These are phyloP conservation scores for Megamerina dolium DNA, from an alignment of 2,888 invertebrate species.

Conservation along the genomic window DNA sequence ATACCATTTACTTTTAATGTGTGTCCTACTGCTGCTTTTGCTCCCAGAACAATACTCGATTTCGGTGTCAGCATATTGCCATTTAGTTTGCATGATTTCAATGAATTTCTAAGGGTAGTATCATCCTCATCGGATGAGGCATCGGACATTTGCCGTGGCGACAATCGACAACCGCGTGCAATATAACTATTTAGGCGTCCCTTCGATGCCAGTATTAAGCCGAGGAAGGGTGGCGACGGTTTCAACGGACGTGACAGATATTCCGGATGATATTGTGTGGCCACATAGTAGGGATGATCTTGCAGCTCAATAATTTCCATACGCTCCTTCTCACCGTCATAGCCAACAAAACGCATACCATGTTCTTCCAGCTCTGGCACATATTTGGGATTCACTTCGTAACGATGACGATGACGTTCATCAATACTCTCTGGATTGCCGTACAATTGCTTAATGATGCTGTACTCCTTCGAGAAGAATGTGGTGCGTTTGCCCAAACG, in stretches of 20 bases:
- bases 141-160: slow-evolving; percentile 69
- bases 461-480: slow-evolving; percentile 59
- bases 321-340: slow-evolving; percentile 72
- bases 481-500: slow-evolving; percentile 90
- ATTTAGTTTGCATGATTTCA: slow-evolving; percentile 18
- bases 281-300: slow-evolving; percentile 87
- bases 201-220: slow-evolving; percentile 83
- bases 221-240: slow-evolving; percentile 93
- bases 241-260: slow-evolving; percentile 86
- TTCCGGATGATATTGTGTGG: slow-evolving; percentile 97
- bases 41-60: too few relatives aligned
- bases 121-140: slow-evolving; percentile 59
- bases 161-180: slow-evolving; percentile 66
- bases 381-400: slow-evolving; percentile 91
- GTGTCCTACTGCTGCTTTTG: too few relatives aligned
- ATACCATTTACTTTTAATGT: too few relatives aligned
- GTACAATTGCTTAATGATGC: slow-evolving; percentile 66
- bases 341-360: slow-evolving; percentile 85
- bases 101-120: neutral
- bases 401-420: slow-evolving; percentile 94
- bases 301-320: slow-evolving; percentile 93
- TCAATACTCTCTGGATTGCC: slow-evolving; percentile 72
- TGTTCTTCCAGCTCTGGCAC: slow-evolving; percentile 69
- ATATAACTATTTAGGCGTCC: slow-evolving; percentile 71
- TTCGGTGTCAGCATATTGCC: too few relatives aligned